phyloP scores from a whole-genome alignment of 2,797 vertebrate species.

The Microctenopoma stevenorrisi region DNA sequence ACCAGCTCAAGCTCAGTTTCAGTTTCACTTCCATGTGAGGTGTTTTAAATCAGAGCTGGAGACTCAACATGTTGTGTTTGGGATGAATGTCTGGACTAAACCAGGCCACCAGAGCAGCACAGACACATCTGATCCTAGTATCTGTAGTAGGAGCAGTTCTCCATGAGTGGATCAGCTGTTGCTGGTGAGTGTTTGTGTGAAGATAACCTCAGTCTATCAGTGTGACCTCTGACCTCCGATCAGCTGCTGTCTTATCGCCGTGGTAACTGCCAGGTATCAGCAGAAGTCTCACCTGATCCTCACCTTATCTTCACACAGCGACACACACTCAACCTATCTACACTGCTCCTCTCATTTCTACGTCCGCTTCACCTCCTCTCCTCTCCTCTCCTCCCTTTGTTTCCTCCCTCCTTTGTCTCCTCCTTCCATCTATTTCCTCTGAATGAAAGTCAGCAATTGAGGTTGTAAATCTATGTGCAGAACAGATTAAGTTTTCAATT shows the following conservation, averaged over 20 bases:
- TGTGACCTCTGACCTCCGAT: slow-evolving; percentile 25
- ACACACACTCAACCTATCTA: neutral
- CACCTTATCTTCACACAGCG: slow-evolving; percentile 22
- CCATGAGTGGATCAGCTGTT: neutral
- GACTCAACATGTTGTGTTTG: too few species aligned
- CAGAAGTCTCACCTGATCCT: slow-evolving; percentile 8
- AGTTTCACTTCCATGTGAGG: neutral
- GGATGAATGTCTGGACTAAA: too few species aligned
- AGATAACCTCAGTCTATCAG: slow-evolving; percentile 9
- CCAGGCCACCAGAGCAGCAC: too few species aligned
- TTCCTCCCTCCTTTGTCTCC: neutral
- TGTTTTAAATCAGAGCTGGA: neutral
- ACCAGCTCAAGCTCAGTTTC: neutral
- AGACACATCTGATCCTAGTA: too few species aligned
- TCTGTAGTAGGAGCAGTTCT: neutral
- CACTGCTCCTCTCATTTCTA: neutral
- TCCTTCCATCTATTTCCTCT: slow-evolving; percentile 4
- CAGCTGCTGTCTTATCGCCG: slow-evolving; percentile 13
- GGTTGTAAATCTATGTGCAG: slow-evolving; percentile 53
- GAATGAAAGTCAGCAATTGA: neutral
- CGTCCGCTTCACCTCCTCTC: neutral
- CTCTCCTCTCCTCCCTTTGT: neutral
- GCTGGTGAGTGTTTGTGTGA: slow-evolving; percentile 10
- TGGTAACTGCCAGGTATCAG: slow-evolving; percentile 20
- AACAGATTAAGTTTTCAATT: slow-evolving; percentile 83